Percentiles rank a stretch among this genome's conserved stretches.
Evolutionary conservation across 2,797 vertebrate species (phyloP).

Genomic region (Trematomus bernacchii): DNA sequence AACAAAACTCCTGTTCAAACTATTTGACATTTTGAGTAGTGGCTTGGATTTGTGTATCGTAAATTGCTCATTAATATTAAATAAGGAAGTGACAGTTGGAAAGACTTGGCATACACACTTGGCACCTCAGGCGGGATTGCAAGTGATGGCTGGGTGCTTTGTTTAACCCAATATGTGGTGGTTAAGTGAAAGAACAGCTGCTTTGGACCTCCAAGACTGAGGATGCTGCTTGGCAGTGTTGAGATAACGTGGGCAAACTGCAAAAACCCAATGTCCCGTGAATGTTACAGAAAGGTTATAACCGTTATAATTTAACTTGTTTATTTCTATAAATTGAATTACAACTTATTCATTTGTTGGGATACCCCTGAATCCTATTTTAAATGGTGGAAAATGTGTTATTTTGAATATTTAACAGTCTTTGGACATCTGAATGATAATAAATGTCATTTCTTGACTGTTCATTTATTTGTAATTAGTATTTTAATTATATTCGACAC

Average conservation of each 20-base stretch:
- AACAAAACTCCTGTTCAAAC: conserved; percentile 38
- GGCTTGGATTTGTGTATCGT: conserved; percentile 58
- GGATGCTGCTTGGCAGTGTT: conserved; percentile 18
- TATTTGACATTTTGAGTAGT: conserved; percentile 41
- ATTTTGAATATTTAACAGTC: conserved; percentile 25
- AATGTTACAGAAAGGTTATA: background rate
- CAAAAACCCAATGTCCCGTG: conserved; percentile 7
- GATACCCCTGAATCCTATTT: background rate
- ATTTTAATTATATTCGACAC: background rate
- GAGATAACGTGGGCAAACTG: conserved; percentile 12
- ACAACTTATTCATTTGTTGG: background rate
- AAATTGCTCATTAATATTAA: conserved; percentile 81
- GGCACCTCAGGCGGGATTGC: conserved; percentile 65
- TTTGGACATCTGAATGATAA: conserved; percentile 26
- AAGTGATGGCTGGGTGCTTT: conserved; percentile 68
- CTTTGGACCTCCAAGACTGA: conserved; percentile 40
- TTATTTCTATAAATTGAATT: background rate
- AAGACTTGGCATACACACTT: conserved; percentile 71
- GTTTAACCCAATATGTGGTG: conserved; percentile 67
- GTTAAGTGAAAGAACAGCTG: conserved; percentile 67
- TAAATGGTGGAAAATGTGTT: background rate
- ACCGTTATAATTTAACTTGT: background rate
- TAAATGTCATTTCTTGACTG: conserved; percentile 14
- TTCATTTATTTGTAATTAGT: conserved; percentile 6
- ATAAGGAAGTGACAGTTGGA: conserved; percentile 82